A percentile compares a stretch with the other conserved stretches of the same genome.
Evolutionary conservation across 2,797 vertebrate genomes (phyloP).

Genomic region (Threskiornis aethiopicus): DNA sequence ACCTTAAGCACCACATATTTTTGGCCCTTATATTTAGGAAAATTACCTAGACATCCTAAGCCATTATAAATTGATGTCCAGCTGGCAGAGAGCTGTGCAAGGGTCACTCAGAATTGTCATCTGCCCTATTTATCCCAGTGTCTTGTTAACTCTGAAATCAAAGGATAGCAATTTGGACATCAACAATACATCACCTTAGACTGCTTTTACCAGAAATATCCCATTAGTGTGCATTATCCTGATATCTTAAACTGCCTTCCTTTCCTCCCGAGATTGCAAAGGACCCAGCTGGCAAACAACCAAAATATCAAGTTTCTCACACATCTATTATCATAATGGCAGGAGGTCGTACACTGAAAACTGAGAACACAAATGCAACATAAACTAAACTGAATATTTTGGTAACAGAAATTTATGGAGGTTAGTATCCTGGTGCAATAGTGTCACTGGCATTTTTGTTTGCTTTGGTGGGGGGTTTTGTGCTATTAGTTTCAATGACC

Average conservation of each 20-base stretch:
- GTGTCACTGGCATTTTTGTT: background rate
- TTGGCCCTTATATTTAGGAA: background rate
- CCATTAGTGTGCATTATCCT: conserved; percentile 52
- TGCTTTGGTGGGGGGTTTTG: background rate
- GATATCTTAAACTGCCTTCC: background rate
- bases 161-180: background rate
- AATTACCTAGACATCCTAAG: background rate
- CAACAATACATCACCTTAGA: background rate
- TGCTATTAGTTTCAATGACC: background rate
- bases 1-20: background rate
- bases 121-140: background rate
- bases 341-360: conserved; percentile 27
- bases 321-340: background rate
- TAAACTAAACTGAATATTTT: background rate
- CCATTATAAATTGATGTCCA: background rate
- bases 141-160: conserved; percentile 18
- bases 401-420: background rate
- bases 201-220: conserved; percentile 27
- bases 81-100: background rate
- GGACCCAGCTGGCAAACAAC: background rate
- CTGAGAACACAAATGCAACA: background rate
- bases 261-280: conserved; percentile 18
- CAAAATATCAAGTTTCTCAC: conserved; percentile 28
- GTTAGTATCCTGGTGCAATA: background rate
- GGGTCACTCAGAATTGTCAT: background rate